Conservation (phyloP, 2,113 vertebrate genomes). For the Platysteira castanea region DNA sequence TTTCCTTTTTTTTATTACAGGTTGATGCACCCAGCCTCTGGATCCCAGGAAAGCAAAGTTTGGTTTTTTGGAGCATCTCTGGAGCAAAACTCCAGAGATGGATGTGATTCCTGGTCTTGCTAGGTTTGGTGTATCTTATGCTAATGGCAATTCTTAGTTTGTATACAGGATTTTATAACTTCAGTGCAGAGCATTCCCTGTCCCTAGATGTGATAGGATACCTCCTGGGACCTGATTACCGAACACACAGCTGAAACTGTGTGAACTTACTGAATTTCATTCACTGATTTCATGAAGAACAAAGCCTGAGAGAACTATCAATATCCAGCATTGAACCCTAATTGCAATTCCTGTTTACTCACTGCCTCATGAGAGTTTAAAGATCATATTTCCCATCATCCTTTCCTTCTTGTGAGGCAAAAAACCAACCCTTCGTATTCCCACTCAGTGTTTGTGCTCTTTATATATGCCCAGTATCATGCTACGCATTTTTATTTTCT, state of each 20-base stretch:
- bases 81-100: background rate
- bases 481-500: background rate
- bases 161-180: background rate
- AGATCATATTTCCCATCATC: background rate
- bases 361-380: background rate
- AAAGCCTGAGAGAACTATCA: background rate
- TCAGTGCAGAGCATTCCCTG: background rate
- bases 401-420: background rate
- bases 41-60: background rate
- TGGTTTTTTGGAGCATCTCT: no score
- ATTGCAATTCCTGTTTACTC: background rate
- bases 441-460: background rate
- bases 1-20: background rate
- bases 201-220: background rate
- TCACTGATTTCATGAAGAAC: background rate
- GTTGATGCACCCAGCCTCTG: background rate
- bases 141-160: background rate
- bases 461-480: background rate
- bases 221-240: background rate
- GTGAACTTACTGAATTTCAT: background rate
- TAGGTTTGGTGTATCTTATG: background rate
- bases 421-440: background rate
- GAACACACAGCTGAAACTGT: background rate
- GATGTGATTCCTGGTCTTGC: background rate
- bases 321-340: background rate